A percentile compares a stretch with the other conserved stretches of the same genome.
Conservation (phyloP, 2,113 vertebrate genomes). For the Condylura cristata region DNA sequence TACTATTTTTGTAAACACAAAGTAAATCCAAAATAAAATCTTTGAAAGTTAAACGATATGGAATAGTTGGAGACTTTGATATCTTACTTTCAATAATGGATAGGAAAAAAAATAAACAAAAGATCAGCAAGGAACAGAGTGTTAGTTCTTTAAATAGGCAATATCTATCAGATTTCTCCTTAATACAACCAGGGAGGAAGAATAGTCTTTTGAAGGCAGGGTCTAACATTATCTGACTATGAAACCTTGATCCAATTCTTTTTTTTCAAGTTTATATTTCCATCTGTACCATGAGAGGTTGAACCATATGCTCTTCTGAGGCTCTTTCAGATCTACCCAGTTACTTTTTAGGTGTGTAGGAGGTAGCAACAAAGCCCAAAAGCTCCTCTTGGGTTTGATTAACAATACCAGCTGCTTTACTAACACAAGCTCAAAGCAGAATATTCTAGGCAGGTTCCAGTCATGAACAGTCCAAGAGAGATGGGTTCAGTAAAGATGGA, state of each 20-base stretch:
- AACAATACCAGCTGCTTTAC: slow-evolving; percentile 45
- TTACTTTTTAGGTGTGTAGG: neutral
- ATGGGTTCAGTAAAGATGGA: slow-evolving; percentile 36
- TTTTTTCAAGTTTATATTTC: slow-evolving; percentile 44
- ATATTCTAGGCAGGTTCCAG: slow-evolving; percentile 12
- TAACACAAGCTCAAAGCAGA: slow-evolving; percentile 30
- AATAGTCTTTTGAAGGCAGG: neutral
- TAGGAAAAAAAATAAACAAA: no score
- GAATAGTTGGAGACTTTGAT: neutral
- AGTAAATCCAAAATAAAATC: neutral
- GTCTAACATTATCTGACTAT: slow-evolving; percentile 25
- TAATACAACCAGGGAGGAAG: slow-evolving; percentile 17
- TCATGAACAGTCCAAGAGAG: slow-evolving; percentile 18
- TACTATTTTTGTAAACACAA: slow-evolving; percentile 43
- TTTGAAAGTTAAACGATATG: neutral
- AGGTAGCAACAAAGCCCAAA: slow-evolving; percentile 6
- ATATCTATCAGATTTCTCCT: neutral
- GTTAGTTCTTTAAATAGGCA: slow-evolving; percentile 1
- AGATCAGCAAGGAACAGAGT: neutral
- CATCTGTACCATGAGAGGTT: slow-evolving; percentile 6
- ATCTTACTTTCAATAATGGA: no score
- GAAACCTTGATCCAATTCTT: neutral
- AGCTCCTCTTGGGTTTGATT: slow-evolving; percentile 34
- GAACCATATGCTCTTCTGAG: slow-evolving; percentile 21
- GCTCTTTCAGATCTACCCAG: neutral